Evolutionary conservation across 2,797 vertebrate species (phyloP), one percentile per base, ranked within the genome.

Genomic region (Delichon dasypus): DNA sequence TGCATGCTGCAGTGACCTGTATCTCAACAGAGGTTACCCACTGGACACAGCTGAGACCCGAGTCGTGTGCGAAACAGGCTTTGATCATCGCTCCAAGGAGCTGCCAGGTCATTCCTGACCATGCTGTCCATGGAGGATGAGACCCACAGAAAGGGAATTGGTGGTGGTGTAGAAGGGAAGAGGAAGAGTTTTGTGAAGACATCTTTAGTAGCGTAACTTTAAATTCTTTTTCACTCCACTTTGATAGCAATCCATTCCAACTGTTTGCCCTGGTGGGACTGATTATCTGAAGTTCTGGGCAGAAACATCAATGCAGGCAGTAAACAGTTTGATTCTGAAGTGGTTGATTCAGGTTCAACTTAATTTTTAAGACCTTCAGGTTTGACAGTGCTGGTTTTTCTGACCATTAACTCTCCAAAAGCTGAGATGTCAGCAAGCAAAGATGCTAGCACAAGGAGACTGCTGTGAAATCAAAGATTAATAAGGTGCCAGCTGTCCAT

Each of bases 401-500:
- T 19, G 64, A 0, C 85, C 23, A 16, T 88, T 85, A 82, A 40
- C 34, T 90, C 44, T 71, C 47, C 36, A 53, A 90, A 87, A 51
- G 16, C 30, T 88, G 66, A 48, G 17, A 72, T 68, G n/a, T 75
- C 58, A 54, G 71, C 38, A 89, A 85, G 64, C n/a, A 78, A 91
- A 89, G 20, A 21, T 74, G 25, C 29, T 48, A 79, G 67, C 86
- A 53, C n/a, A n/a, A 82, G 60, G 29, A 81, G 16, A 60, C 20
- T 76, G 71, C 57, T 90, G 55, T 87, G 77, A 87, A 91, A 92
- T 76, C 53, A 61, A 93, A 94, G 74, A 74, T 87, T 53, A 61
- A 40, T 87, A 71, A 77, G 27, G 27, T 90, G 16, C 71, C 76
- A 91, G 34, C 48, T 88, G 78, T 83, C 53, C 16, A 2, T 65